Base-by-base conservation (phyloP, 2,797 vertebrate species). In the Typhlichthys subterraneus region DNA sequence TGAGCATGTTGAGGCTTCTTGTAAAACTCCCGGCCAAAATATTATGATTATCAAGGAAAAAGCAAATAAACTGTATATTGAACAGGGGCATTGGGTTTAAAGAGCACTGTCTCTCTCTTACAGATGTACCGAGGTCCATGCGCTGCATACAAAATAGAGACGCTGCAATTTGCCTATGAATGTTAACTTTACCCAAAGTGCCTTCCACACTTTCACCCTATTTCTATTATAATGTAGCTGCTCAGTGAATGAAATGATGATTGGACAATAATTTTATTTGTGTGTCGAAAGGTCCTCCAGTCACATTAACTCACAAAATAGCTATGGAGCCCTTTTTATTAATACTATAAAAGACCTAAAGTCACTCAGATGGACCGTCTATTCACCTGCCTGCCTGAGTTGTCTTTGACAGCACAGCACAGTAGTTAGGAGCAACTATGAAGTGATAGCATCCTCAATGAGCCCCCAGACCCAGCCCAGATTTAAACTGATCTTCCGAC, bases 111-210 rank as follows among this genome's bases (percentile, higher is more conserved):
- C 77, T 69, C 53, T 45, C 38, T 60, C n/a, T 2, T 71, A 76
- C 73, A 86, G 75, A 83, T 85, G 84, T 82, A 89, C 83, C 81
- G 75, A 55, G 75, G 69, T 53, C 67, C 65, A 76, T 23, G 57
- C 64, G 69, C 59, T 69, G 49, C 48, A 65, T 23, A 79, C 75
- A 54, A 82, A 77, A 83, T 71, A 58, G 80, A 83, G 69, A 82
- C 63, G 72, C 78, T 82, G 81, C 57, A 68, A 66, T 79, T 72
- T 82, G 79, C 79, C 73, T 84, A 67, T 19, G 52, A 23, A 45
- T 42, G 48, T 9, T 33, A 56, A 59, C 42, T 56, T 66, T 70
- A 67, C 58, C 69, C 60, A 74, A 79, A 85, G 50, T 2, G 54
- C 67, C 52, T 68, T 55, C 60, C 79, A 85, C 56, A 65, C 12